Evolutionary conservation across 2,888 invertebrate genomes (phyloP).

Genomic region (Tromatobia lineatoria): DNA sequence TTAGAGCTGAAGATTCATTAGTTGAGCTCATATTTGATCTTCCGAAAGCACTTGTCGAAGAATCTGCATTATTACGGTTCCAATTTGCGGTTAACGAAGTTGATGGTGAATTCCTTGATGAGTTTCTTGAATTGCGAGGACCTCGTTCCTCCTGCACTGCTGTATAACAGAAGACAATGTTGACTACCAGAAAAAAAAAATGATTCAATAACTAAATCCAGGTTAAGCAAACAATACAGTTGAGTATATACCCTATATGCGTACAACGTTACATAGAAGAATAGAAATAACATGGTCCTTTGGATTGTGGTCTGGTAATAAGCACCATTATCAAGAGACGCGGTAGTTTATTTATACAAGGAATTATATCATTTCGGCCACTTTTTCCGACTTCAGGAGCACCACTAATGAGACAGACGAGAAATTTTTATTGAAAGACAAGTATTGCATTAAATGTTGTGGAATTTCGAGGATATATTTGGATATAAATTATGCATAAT

Average conservation of each 20-base stretch:
- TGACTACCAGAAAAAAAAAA: not conserved
- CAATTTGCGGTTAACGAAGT: conserved; percentile 57
- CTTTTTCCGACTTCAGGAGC: too few relatives aligned
- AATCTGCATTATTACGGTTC: conserved; percentile 45
- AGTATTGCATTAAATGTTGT: too few relatives aligned
- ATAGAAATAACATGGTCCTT: not conserved
- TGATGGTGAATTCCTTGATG: conserved; percentile 70
- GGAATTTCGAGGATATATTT: too few relatives aligned
- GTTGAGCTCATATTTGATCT: conserved; percentile 20
- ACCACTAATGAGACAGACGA: too few relatives aligned
- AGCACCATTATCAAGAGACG: too few relatives aligned
- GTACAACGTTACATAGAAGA: not conserved
- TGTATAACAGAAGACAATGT: conserved; percentile 78
- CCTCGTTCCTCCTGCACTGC: conserved; percentile 95
- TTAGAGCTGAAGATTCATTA: conserved; percentile 47
- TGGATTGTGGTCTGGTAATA: not conserved
- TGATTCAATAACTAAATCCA: conserved; percentile 11
- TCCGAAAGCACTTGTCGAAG: conserved; percentile 51
- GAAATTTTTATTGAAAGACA: too few relatives aligned
- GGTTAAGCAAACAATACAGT: conserved; percentile 38
- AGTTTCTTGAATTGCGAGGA: conserved; percentile 87
- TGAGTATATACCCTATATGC: conserved; percentile 15
- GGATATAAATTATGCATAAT: too few relatives aligned
- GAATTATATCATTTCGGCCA: too few relatives aligned
- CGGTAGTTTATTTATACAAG: not conserved